These are phyloP conservation scores for Erynnis tages DNA, from an alignment of 2,888 invertebrate genomes.

Conservation along the genomic window DNA sequence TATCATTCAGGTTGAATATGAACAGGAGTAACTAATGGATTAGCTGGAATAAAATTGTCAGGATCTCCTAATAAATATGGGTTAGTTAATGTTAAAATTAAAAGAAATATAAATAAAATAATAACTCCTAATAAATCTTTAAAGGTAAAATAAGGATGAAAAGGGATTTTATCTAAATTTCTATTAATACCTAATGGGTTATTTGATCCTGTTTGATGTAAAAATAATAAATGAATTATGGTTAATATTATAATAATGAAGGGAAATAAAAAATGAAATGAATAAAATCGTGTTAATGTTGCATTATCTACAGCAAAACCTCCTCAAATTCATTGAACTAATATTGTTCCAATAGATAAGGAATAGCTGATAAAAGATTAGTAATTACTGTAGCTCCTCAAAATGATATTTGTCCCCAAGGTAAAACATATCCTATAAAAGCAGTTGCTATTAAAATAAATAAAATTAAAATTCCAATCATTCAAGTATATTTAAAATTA, in stretches of 20 bases:
- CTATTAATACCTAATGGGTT: constrained; percentile 83
- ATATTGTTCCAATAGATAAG: constrained; percentile 82
- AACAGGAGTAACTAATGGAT: constrained; percentile 85
- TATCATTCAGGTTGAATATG: constrained; percentile 94
- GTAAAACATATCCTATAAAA: constrained; percentile 89
- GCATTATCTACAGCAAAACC: constrained; percentile 88
- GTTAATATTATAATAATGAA: constrained; percentile 84
- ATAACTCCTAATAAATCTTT: constrained; percentile 85
- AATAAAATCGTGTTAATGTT: constrained; percentile 89
- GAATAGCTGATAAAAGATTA: constrained; percentile 86
- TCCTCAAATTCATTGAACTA: constrained; percentile 89
- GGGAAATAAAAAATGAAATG: constrained; percentile 87
- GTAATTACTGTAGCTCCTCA: constrained; percentile 92
- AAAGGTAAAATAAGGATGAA: constrained; percentile 84
- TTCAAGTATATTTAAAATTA: constrained; percentile 82
- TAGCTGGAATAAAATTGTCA: constrained; percentile 88
- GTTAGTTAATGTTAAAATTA: constrained; percentile 71
- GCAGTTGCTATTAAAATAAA: constrained; percentile 86
- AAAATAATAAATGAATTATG: constrained; percentile 84
- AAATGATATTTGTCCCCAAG: constrained; percentile 91
- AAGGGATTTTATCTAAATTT: constrained; percentile 85
- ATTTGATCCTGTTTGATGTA: constrained; percentile 86
- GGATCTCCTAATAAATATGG: constrained; percentile 85
- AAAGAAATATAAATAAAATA: constrained; percentile 76
- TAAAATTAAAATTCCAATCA: constrained; percentile 84